Evolutionary conservation across 2,888 invertebrate genomes (phyloP).

Genomic region (Synanthedon myopaeformis): DNA sequence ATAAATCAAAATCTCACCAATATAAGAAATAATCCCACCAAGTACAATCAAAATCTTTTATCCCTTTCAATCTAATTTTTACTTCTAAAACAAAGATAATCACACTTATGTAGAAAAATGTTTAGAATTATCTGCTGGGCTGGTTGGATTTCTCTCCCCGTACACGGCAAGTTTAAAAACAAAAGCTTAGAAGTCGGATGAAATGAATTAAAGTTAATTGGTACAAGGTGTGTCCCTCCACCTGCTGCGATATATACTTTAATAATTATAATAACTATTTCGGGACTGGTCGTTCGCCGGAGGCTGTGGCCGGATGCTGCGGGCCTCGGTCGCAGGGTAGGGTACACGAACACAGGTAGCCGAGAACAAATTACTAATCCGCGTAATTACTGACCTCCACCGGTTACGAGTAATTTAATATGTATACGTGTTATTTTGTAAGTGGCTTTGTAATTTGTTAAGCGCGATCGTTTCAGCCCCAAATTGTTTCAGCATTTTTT

Average conservation of each 20-base stretch:
- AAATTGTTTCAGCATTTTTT: too few relatives aligned
- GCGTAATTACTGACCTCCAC: slow-evolving; percentile 39
- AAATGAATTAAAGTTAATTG: background rate
- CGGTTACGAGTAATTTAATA: slow-evolving; percentile 21
- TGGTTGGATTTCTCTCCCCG: too few relatives aligned
- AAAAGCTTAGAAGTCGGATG: background rate
- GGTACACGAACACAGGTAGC: slow-evolving; percentile 52
- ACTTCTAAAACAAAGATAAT: too few relatives aligned
- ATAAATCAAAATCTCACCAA: too few relatives aligned
- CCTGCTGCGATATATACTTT: background rate
- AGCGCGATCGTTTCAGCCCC: too few relatives aligned
- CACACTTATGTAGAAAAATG: too few relatives aligned
- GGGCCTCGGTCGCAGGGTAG: slow-evolving; percentile 9
- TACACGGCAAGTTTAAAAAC: too few relatives aligned
- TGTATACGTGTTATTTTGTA: background rate
- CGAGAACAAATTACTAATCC: slow-evolving; percentile 51
- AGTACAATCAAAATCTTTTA: too few relatives aligned
- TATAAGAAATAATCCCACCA: too few relatives aligned
- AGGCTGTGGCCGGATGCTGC: slow-evolving; percentile 23
- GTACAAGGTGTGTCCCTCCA: background rate
- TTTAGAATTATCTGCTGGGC: too few relatives aligned
- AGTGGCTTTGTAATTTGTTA: background rate
- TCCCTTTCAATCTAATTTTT: too few relatives aligned
- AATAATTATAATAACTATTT: slow-evolving; percentile 10
- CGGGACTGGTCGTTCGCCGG: slow-evolving; percentile 19